Evolutionary conservation across 1,140 invertebrate species (phyloP).

Genomic region (Rhopalosiphum padi): DNA sequence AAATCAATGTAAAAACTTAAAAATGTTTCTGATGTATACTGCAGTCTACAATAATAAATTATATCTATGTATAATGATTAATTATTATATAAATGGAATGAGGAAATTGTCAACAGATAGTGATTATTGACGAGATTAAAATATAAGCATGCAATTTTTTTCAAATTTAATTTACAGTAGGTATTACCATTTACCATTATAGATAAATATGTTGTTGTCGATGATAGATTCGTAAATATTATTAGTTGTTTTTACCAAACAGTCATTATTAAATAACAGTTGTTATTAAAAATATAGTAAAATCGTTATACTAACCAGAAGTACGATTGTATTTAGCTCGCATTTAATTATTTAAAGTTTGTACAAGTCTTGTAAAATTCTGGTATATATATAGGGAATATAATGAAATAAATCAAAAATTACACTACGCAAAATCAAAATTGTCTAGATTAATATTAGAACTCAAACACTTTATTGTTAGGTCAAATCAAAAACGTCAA

Average conservation of each 20-base stretch:
- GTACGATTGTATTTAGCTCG: not conserved
- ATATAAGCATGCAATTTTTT: not conserved
- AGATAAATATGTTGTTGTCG: not conserved
- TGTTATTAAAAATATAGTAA: not conserved
- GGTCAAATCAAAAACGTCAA: no score
- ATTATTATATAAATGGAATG: conserved; percentile 27
- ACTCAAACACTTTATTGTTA: not conserved
- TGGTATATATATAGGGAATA: not conserved
- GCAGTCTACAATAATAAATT: not conserved
- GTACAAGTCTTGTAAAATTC: no score
- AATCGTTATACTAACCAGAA: not conserved
- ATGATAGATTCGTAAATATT: conserved; percentile 7
- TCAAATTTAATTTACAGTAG: not conserved
- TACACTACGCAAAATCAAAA: no score
- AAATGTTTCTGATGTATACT: not conserved
- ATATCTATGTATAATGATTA: not conserved
- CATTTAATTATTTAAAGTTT: no score
- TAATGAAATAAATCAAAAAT: no score
- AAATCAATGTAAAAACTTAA: not conserved
- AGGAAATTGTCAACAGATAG: conserved; percentile 26
- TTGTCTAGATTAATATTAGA: not conserved
- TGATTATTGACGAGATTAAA: conserved; percentile 28
- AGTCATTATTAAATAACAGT: not conserved
- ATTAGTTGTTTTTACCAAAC: not conserved
- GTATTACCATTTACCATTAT: not conserved